Conservation (phyloP, 2,797 vertebrate genomes). For the Gouania willdenowi region DNA sequence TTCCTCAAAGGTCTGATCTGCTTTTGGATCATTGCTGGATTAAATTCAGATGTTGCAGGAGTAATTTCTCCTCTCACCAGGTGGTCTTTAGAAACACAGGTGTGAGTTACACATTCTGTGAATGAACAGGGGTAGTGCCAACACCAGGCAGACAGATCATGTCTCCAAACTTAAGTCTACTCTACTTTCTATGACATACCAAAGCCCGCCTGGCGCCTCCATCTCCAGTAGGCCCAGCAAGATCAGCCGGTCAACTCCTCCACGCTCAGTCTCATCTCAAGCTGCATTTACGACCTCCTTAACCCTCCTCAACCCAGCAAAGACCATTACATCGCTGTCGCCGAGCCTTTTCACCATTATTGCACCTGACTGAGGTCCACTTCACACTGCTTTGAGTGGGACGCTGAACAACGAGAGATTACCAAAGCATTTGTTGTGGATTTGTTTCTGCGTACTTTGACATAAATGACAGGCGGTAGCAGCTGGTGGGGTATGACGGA, state of each 20-base stretch:
- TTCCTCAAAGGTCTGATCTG: no score
- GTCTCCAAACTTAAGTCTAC: conserved; percentile 33
- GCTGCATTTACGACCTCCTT: conserved; percentile 34
- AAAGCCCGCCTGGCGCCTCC: conserved; percentile 60
- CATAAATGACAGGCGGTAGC: conserved; percentile 43
- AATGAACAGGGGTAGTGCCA: conserved; percentile 5
- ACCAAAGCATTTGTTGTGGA: conserved; percentile 30
- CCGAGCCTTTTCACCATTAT: conserved; percentile 22
- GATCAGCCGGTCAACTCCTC: conserved; percentile 32
- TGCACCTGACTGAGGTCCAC: conserved; percentile 21
- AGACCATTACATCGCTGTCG: conserved; percentile 61
- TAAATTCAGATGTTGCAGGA: no score
- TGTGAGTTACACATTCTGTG: conserved; percentile 47
- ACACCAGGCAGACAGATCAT: conserved; percentile 35
- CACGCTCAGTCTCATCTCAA: conserved; percentile 42
- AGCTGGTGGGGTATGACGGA: conserved; percentile 50
- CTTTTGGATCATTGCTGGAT: no score
- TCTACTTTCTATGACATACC: conserved; percentile 43
- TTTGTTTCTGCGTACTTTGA: conserved; percentile 31
- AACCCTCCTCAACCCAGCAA: conserved; percentile 21
- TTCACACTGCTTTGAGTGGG: conserved; percentile 7
- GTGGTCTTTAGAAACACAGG: conserved; percentile 26
- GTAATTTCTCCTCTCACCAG: conserved; percentile 20
- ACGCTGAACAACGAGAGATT: conserved; percentile 14
- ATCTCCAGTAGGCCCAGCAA: conserved; percentile 46